A percentile compares a stretch with the other conserved stretches of the same genome.
Conservation (phyloP, 2,888 invertebrate genomes). For the Scotopteryx bipunctaria region DNA sequence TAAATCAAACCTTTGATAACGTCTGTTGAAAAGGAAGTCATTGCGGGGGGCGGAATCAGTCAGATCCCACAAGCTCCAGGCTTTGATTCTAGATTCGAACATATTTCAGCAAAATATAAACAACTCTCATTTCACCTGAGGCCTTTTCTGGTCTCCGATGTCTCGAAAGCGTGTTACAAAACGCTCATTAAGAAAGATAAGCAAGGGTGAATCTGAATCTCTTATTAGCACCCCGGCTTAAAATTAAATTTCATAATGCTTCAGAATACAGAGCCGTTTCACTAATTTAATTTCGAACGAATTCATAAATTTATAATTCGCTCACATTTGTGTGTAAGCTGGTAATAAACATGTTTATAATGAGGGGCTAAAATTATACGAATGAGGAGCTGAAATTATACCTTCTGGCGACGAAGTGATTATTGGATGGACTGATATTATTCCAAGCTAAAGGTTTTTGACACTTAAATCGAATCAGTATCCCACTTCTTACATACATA, state of each 20-base stretch:
- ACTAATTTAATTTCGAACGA: constrained; percentile 67
- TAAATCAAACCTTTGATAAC: too few relatives aligned
- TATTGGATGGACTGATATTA: too few relatives aligned
- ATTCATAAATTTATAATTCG: constrained; percentile 51
- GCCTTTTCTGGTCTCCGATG: constrained; percentile 42
- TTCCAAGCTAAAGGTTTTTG: too few relatives aligned
- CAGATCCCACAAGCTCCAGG: too few relatives aligned
- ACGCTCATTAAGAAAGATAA: constrained; percentile 62
- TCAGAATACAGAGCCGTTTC: constrained; percentile 53
- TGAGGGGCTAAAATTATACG: not conserved
- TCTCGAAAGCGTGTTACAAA: constrained; percentile 47
- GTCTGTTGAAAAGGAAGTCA: too few relatives aligned
- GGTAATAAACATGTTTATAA: too few relatives aligned
- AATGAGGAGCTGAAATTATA: not conserved
- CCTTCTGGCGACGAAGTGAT: too few relatives aligned
- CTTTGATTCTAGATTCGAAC: too few relatives aligned
- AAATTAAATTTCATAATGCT: constrained; percentile 78
- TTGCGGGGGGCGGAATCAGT: too few relatives aligned
- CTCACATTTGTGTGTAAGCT: constrained; percentile 5
- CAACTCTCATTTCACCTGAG: constrained; percentile 28
- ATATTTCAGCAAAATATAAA: not conserved
- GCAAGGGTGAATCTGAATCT: constrained; percentile 69
- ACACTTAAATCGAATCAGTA: too few relatives aligned
- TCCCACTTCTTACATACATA: too few relatives aligned
- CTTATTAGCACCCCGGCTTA: constrained; percentile 74